Evolutionary conservation across 2,113 vertebrate genomes (phyloP).

Genomic region (Colaptes auratus): DNA sequence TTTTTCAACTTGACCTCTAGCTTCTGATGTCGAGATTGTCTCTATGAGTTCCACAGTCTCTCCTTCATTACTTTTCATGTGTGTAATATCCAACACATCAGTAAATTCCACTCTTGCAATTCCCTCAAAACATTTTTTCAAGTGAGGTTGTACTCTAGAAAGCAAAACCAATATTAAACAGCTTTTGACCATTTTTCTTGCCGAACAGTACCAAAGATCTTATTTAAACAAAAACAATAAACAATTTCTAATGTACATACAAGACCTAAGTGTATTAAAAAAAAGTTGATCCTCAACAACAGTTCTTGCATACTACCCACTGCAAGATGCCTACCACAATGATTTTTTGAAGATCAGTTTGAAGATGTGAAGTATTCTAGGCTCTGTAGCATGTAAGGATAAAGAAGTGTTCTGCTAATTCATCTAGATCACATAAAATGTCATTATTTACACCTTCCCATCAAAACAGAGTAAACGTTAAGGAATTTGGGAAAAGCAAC

Average conservation of each 20-base stretch:
- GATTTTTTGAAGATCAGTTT: neutral
- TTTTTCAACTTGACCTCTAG: constrained; percentile 90
- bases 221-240: neutral
- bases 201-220: neutral
- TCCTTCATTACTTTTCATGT: constrained; percentile 89
- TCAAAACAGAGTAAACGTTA: neutral
- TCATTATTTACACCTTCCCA: neutral
- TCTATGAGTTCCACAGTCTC: constrained; percentile 84
- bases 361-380: neutral
- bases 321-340: neutral
- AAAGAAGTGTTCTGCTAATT: neutral
- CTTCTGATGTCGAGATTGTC: constrained; percentile 86
- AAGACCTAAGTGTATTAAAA: neutral
- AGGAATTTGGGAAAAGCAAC: neutral
- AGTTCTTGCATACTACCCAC: neutral
- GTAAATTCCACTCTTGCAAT: constrained; percentile 88
- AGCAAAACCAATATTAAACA: neutral
- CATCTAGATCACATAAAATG: neutral
- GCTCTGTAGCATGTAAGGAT: neutral
- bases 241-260: too few species aligned
- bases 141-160: constrained; percentile 86
- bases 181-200: neutral
- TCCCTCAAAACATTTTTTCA: constrained; percentile 95
- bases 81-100: constrained; percentile 86
- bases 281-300: neutral